Evolutionary conservation across 23 tunicate genomes (phyloP), one percentile per base, ranked within the genome.

Genomic region (Oikopleura dioica): DNA sequence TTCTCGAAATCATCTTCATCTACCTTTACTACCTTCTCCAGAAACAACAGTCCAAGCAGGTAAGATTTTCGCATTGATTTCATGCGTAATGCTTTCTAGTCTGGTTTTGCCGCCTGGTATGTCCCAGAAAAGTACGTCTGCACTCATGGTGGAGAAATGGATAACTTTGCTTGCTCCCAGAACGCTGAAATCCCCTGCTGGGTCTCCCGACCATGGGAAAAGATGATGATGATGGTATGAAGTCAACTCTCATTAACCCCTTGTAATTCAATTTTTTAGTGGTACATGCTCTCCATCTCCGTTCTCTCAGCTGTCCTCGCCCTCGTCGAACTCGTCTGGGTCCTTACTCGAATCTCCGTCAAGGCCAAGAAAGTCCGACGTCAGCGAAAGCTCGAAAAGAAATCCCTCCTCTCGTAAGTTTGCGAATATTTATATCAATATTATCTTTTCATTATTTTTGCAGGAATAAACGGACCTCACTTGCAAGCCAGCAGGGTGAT

Each of bases 201-300:
- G 72, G 72, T 63, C 5, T 63, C 72, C 5, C 72, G 72, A 28
- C 72, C 72, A 63, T 63, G 33, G 33, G 72, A 63, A 28, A 63
- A 63, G 26, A 63, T 63, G 72, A 28, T 63, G 32, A 63, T 63
- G 72, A 63, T 63, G 72, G n/a, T n/a, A n/a, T n/a, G n/a, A n/a
- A n/a, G n/a, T n/a, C n/a, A n/a, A n/a, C n/a, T n/a, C n/a, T n/a
- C n/a, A n/a, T n/a, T n/a, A n/a, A n/a, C n/a, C n/a, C n/a, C n/a
- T n/a, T n/a, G n/a, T n/a, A n/a, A n/a, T n/a, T n/a, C n/a, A n/a
- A n/a, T n/a, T n/a, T n/a, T n/a, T n/a, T n/a, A n/a, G n/a, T 63
- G 72, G 72, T 63, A 63, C 72, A 63, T 63, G 72, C 33, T 63
- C 2, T 12, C 33, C 72, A 31, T 63, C 33, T 63, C 33, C 5